A percentile compares a stretch with the other conserved stretches of the same genome.
Conservation (phyloP, 1,140 invertebrate genomes). For the Drosophila elegans region DNA sequence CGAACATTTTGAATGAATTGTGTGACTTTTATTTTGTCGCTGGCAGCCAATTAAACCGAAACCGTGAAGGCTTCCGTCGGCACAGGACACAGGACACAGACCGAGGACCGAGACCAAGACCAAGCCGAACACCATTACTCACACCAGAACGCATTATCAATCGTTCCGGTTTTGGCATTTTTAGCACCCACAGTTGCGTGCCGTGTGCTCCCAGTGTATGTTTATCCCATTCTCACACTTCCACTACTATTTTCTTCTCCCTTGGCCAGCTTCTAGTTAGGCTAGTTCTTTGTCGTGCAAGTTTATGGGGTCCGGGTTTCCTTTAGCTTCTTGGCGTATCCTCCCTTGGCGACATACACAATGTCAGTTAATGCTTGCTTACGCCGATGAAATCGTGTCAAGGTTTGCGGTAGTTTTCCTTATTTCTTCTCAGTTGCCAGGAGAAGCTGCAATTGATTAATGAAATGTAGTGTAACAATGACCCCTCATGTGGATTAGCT, state of each 20-base stretch:
- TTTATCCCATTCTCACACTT: slow-evolving; percentile 49
- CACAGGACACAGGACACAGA: slow-evolving; percentile 59
- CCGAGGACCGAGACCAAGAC: slow-evolving; percentile 29
- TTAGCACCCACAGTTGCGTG: slow-evolving; percentile 66
- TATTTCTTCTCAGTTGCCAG: slow-evolving; percentile 31
- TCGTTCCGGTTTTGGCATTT: slow-evolving; percentile 75
- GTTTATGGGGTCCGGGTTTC: slow-evolving; percentile 60
- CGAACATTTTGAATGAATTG: slow-evolving; percentile 64
- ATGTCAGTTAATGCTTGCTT: slow-evolving; percentile 63
- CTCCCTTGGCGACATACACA: slow-evolving; percentile 33
- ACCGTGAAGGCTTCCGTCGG: slow-evolving; percentile 82
- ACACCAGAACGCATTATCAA: slow-evolving; percentile 63
- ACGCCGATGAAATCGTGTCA: slow-evolving; percentile 40
- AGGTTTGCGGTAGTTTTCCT: slow-evolving; percentile 4
- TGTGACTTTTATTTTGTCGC: slow-evolving; percentile 74
- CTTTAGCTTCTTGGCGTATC: slow-evolving; percentile 50
- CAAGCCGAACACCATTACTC: slow-evolving; percentile 27
- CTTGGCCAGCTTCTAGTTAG: slow-evolving; percentile 51
- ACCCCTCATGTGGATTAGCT: slow-evolving; percentile 21
- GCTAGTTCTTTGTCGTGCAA: slow-evolving; percentile 72
- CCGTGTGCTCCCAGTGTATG: slow-evolving; percentile 48
- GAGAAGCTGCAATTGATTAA: slow-evolving; percentile 51
- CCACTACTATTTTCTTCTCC: not conserved
- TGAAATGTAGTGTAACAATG: slow-evolving; percentile 43
- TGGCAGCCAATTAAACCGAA: slow-evolving; percentile 84